phyloP scores from a whole-genome alignment of 2,888 invertebrate species.

The Tetragonula carbonaria region DNA sequence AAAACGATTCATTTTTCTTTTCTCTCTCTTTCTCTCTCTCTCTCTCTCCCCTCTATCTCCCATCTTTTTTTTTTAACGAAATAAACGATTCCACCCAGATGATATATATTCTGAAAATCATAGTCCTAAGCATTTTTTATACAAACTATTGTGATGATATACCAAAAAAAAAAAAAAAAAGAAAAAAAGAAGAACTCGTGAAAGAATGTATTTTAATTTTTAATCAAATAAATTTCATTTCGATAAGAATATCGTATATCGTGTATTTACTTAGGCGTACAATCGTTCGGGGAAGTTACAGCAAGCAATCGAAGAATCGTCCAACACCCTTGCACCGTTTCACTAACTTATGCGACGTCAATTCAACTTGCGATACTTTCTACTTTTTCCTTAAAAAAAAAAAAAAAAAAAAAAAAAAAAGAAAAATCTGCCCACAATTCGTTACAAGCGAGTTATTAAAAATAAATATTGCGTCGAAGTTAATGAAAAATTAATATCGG shows the following conservation, averaged over 20 bases:
- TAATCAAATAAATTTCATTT: conserved; percentile 78
- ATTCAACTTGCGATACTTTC: not conserved
- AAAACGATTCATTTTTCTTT: conserved; percentile 37
- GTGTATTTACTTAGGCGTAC: not conserved
- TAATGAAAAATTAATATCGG: not conserved
- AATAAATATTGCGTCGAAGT: conserved; percentile 4
- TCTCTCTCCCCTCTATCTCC: conserved; percentile 19
- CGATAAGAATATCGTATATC: conserved; percentile 53
- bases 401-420: not conserved
- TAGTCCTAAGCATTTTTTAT: conserved; percentile 76
- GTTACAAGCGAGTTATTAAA: conserved; percentile 1
- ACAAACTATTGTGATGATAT: conserved; percentile 74
- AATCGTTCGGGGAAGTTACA: not conserved
- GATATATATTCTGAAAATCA: conserved; percentile 65
- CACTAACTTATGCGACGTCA: not conserved
- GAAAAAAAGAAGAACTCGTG: conserved; percentile 53
- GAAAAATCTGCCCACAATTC: not conserved
- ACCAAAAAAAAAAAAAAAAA: conserved; percentile 61
- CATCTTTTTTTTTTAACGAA: conserved; percentile 32
- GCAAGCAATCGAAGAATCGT: not conserved
- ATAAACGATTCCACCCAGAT: conserved; percentile 65
- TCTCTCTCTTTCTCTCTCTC: conserved; percentile 1
- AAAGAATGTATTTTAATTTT: conserved; percentile 78
- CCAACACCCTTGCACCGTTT: conserved; percentile 8
- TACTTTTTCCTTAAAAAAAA: not conserved